phyloP scores from a whole-genome alignment of 2,797 vertebrate species.

The Carcharodon carcharias region DNA sequence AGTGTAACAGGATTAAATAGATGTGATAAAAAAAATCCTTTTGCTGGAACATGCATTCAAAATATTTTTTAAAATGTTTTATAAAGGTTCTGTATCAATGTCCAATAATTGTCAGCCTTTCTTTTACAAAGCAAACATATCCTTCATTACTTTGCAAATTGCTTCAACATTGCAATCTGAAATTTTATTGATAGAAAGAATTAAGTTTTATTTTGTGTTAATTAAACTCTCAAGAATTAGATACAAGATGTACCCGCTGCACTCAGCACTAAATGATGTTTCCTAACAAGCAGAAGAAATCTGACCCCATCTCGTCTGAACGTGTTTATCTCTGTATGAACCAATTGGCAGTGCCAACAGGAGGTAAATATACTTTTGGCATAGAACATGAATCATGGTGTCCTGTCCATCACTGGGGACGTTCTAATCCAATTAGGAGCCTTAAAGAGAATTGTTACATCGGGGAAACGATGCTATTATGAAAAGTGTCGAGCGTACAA shows the following conservation, averaged over 20 bases:
- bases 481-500: neutral
- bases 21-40: neutral
- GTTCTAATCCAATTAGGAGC: neutral
- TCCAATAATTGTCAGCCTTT: neutral
- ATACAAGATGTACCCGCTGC: neutral
- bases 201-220: neutral
- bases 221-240: neutral
- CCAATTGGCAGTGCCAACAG: too few relatives aligned
- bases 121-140: neutral
- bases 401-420: neutral
- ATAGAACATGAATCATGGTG: neutral
- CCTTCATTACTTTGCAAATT: neutral
- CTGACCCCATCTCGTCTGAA: neutral
- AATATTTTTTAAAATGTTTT: neutral
- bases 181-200: too few relatives aligned
- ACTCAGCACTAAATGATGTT: neutral
- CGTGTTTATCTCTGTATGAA: too few relatives aligned
- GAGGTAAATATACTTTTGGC: neutral
- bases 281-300: neutral
- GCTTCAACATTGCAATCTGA: neutral
- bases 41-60: neutral
- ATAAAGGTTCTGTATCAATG: neutral
- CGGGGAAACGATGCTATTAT: neutral
- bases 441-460: neutral
- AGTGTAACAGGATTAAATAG: neutral